Evolutionary conservation across 2,797 vertebrate genomes (phyloP).

Genomic region (Podargus strigoides): DNA sequence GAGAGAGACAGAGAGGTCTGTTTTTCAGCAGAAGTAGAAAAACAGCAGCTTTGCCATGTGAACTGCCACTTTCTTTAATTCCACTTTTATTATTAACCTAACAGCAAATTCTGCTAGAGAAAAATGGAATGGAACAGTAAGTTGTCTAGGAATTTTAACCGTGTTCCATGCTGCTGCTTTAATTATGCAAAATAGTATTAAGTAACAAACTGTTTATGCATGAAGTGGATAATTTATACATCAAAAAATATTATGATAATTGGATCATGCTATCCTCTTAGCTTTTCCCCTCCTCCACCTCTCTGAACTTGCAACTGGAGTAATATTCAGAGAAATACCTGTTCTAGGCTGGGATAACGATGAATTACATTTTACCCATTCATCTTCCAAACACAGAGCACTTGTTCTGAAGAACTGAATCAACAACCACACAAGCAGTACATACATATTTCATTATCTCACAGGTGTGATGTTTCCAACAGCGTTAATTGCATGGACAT

Average conservation of each 20-base stretch:
- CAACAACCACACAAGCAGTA: background rate
- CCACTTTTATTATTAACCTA: background rate
- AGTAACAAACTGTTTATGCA: background rate
- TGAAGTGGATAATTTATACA: background rate
- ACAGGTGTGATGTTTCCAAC: background rate
- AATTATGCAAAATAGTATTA: conserved; percentile 24
- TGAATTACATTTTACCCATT: background rate
- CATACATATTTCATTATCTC: background rate
- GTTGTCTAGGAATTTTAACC: background rate
- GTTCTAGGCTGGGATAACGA: background rate
- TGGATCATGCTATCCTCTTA: background rate
- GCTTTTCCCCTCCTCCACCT: background rate
- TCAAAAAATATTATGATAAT: background rate
- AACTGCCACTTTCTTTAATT: background rate
- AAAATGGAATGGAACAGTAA: background rate
- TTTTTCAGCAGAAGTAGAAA: background rate
- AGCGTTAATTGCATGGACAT: background rate
- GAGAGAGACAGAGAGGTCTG: background rate
- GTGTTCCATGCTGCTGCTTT: background rate
- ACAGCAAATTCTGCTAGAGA: background rate
- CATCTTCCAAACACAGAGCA: background rate
- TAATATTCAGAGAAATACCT: background rate
- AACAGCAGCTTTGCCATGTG: background rate
- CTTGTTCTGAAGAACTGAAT: background rate
- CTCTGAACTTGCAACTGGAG: background rate